phyloP scores from a whole-genome alignment of 2,797 vertebrate genomes.

The Decapterus maruadsi region DNA sequence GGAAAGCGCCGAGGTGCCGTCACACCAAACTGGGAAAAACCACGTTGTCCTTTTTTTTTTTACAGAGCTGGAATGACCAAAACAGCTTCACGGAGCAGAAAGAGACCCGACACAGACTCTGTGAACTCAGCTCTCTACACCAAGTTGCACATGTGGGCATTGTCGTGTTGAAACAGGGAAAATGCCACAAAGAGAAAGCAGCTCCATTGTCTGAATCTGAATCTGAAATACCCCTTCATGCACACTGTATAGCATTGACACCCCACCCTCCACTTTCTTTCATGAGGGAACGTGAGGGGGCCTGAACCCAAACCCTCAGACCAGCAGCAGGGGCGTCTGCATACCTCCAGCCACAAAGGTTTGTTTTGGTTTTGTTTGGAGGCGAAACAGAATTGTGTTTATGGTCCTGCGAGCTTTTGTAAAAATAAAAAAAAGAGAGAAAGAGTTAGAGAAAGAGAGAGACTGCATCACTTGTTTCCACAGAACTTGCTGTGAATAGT shows the following conservation, averaged over 20 bases:
- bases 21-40: neutral
- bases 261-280: neutral
- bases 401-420: neutral
- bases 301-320: slow-evolving; percentile 8
- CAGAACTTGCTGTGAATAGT: slow-evolving; percentile 11
- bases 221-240: neutral
- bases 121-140: neutral
- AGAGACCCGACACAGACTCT: neutral
- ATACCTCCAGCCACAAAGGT: neutral
- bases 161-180: slow-evolving; percentile 24
- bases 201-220: neutral
- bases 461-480: slow-evolving; percentile 29
- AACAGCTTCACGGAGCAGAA: no score
- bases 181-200: slow-evolving; percentile 11
- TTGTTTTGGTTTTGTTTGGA: slow-evolving; percentile 30
- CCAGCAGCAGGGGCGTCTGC: neutral
- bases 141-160: slow-evolving; percentile 3
- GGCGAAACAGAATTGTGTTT: neutral
- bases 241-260: no score
- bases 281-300: neutral
- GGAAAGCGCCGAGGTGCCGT: neutral
- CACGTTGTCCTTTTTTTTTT: neutral
- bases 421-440: slow-evolving; percentile 13
- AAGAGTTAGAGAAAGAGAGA: neutral
- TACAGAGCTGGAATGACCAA: neutral